A percentile compares a stretch with the other conserved stretches of the same genome.
phyloP scores from a whole-genome alignment of 1,140 invertebrate species.

The Papilio helenus region DNA sequence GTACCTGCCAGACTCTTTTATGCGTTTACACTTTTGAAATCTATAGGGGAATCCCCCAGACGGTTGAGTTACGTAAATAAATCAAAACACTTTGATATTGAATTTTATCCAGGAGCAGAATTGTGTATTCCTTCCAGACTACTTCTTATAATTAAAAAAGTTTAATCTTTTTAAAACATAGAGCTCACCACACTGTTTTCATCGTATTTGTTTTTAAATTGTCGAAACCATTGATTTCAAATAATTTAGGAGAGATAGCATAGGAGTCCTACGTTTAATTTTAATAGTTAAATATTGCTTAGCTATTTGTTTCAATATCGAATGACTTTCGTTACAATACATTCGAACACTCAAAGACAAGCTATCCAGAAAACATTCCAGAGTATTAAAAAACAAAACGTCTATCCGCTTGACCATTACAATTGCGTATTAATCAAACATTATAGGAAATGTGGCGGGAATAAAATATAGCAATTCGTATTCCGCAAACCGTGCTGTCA shows the following conservation, averaged over 20 bases:
- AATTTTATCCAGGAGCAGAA: constrained; percentile 8
- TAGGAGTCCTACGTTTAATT: too few relatives aligned
- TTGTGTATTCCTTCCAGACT: constrained; percentile 13
- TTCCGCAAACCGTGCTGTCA: constrained; percentile 72
- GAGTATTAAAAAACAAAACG: not conserved
- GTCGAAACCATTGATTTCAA: too few relatives aligned
- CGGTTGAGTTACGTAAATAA: constrained; percentile 28
- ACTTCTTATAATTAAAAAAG: constrained; percentile 15
- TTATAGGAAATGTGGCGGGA: constrained; percentile 71
- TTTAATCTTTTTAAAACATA: not conserved
- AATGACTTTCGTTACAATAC: too few relatives aligned
- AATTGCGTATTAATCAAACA: constrained; percentile 69
- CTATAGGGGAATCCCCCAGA: constrained; percentile 20
- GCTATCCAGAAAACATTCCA: not conserved
- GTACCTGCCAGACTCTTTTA: constrained; percentile 35
- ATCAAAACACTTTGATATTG: constrained; percentile 27
- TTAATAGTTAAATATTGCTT: not conserved
- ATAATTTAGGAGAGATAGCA: too few relatives aligned
- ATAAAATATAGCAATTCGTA: constrained; percentile 81
- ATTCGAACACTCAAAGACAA: not conserved
- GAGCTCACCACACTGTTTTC: not conserved
- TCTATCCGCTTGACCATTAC: constrained; percentile 14
- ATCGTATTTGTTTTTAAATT: constrained; percentile 2
- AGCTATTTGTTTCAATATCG: not conserved
- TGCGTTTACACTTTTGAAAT: constrained; percentile 33